Evolutionary conservation across 2,888 invertebrate species (phyloP), one percentile per base, ranked within the genome.

Genomic region (Priapulus caudatus): DNA sequence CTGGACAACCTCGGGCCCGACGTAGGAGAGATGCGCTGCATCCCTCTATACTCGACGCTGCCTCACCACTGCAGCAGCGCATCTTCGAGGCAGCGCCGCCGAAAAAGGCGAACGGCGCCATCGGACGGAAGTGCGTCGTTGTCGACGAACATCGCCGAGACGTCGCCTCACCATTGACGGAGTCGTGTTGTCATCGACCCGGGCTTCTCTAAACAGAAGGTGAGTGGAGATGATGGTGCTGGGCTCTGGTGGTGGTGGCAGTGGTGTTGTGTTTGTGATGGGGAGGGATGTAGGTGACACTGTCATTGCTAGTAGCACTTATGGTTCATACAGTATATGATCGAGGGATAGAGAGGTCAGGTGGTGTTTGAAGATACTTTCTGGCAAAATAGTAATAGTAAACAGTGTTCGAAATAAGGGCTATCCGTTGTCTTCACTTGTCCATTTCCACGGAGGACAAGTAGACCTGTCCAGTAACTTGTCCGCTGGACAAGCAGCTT

Each of bases 171-270:
- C 98, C 3, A 98, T 98, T 64, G 98, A 98, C 65, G 98, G 98
- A 47, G 95, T 98, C 1, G 98, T 99, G 10, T 99, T 69, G 98
- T 99, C 5, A 97, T 99, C 66, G 98, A 98, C 74, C 97, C 98
- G 0, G 98, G 98, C 5, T 99, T 99, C 74, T 92, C 97, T 0
- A 99, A 98, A 67, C 98, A 98, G 71, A 99, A 98, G 76, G 82
- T 89, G n/a, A n/a, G n/a, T n/a, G n/a, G n/a, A n/a, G n/a, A n/a
- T n/a, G n/a, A n/a, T n/a, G n/a, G n/a, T n/a, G n/a, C n/a, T n/a
- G n/a, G n/a, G n/a, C n/a, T n/a, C n/a, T n/a, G n/a, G n/a, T n/a
- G n/a, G n/a, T n/a, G n/a, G n/a, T n/a, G n/a, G n/a, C n/a, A n/a
- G n/a, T n/a, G n/a, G n/a, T n/a, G n/a, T n/a, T n/a, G n/a, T n/a